Evolutionary conservation across 2,113 vertebrate genomes (phyloP), one percentile per base, ranked within the genome.

Genomic region (Callipepla californica): DNA sequence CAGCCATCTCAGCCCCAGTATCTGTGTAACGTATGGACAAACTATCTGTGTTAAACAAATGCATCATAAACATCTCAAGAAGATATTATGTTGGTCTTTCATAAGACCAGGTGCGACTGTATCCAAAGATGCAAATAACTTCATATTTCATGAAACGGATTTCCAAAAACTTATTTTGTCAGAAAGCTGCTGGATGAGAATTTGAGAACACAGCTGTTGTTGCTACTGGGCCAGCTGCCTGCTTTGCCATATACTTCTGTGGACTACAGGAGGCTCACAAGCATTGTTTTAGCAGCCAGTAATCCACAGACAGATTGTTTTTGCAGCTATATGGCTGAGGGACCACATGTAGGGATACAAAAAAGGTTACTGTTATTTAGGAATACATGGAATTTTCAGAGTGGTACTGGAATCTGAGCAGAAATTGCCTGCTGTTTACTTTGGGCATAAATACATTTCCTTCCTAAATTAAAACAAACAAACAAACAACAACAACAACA

Each of bases 161-260:
- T 94, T 80, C 42, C 57, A 83, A 51, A 86, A 80, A 67, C 32
- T 9, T 91, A 17, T 61, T 87, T 70, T 69, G 11, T 34, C 66
- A 68, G 48, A 17, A 81, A 61, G 17, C 17, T 81, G 77, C 51
- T 90, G 66, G 67, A 81, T n/a, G 48, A 81, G 25, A 68, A 55
- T 72, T 84, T 75, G 84, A 87, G 87, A 86, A 61, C 69, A 75
- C 78, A 96, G 83, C 42, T 93, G 83, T 77, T 75, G 42, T 34
- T 84, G 45, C 32, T 90, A 65, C 50, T n/a, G 28, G 45, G 42
- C 57, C 80, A 93, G 77, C 73, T 94, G 79, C 76, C n/a, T 90
- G 59, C 19, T 76, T 63, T 65, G 92, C 44, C 70, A 40, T 78
- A 75, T 68, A 69, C 28, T 81, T 22, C 28, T 2, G 1, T 75